Percentiles rank a stretch among this genome's conserved stretches.
Conservation (phyloP, 2,113 vertebrate genomes). For the Psilopogon haemacephalus region DNA sequence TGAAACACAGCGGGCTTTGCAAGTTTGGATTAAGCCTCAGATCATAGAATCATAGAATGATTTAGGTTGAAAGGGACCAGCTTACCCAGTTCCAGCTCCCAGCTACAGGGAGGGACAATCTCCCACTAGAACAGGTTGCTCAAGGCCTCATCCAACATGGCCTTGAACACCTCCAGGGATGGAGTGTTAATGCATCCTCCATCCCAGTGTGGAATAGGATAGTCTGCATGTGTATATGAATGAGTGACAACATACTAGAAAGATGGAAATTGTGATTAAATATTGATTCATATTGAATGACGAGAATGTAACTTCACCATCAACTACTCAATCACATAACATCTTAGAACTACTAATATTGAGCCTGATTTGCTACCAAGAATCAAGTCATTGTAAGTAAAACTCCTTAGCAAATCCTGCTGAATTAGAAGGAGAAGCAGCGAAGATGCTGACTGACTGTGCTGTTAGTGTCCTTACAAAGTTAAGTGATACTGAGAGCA, state of each 20-base stretch:
- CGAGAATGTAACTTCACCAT: not conserved
- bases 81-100: no score
- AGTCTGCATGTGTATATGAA: not conserved
- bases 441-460: not conserved
- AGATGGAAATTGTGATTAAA: not conserved
- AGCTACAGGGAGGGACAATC: no score
- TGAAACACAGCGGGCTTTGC: not conserved
- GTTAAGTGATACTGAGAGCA: not conserved
- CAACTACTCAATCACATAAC: not conserved
- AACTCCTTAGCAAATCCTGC: not conserved
- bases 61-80: no score
- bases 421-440: not conserved
- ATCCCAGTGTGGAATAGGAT: not conserved
- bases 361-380: not conserved
- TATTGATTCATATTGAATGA: not conserved
- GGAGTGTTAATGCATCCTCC: not conserved
- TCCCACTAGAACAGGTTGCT: no score
- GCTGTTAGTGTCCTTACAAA: not conserved
- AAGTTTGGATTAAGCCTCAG: slow-evolving; percentile 13
- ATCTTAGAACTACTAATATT: not conserved
- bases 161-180: not conserved
- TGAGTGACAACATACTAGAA: not conserved
- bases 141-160: no score
- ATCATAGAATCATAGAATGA: not conserved
- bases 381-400: not conserved